phyloP scores from a whole-genome alignment of 1,140 invertebrate species.

The Neocloeon triangulifer region DNA sequence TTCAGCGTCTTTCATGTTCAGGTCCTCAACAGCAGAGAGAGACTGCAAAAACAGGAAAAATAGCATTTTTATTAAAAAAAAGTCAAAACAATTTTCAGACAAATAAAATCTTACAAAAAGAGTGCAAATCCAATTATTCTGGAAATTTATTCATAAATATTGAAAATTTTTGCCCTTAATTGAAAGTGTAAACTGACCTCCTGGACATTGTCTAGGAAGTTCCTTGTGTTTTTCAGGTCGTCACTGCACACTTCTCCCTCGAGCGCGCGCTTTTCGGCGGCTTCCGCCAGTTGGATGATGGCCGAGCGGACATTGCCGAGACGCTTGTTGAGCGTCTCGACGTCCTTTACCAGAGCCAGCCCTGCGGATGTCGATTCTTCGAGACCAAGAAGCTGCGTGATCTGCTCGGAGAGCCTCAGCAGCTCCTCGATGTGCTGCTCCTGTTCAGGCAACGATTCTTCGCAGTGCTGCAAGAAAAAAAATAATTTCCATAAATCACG shows the following conservation, averaged over 20 bases:
- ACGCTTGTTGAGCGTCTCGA: slow-evolving; percentile 48
- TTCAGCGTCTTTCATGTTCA: slow-evolving; percentile 31
- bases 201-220: slow-evolving; percentile 34
- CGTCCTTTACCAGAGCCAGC: slow-evolving; percentile 40
- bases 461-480: slow-evolving; percentile 31
- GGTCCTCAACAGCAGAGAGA: slow-evolving; percentile 14
- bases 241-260: slow-evolving; percentile 15
- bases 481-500: slow-evolving; percentile 12
- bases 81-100: too few species aligned
- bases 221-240: slow-evolving; percentile 29
- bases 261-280: slow-evolving; percentile 37
- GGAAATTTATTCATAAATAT: too few species aligned
- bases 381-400: slow-evolving; percentile 50
- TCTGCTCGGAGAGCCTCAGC: slow-evolving; percentile 45
- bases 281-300: slow-evolving; percentile 43
- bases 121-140: too few species aligned
- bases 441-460: slow-evolving; percentile 46
- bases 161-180: too few species aligned
- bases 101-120: too few species aligned
- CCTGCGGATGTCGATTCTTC: slow-evolving; percentile 36
- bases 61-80: too few species aligned
- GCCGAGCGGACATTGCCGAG: slow-evolving; percentile 50
- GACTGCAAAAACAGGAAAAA: slow-evolving; percentile 14
- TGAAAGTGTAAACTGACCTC: slow-evolving; percentile 24
- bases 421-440: slow-evolving; percentile 22